Evolutionary conservation across 2,113 vertebrate genomes (phyloP).

Genomic region (Psilopsiagon aurifrons): DNA sequence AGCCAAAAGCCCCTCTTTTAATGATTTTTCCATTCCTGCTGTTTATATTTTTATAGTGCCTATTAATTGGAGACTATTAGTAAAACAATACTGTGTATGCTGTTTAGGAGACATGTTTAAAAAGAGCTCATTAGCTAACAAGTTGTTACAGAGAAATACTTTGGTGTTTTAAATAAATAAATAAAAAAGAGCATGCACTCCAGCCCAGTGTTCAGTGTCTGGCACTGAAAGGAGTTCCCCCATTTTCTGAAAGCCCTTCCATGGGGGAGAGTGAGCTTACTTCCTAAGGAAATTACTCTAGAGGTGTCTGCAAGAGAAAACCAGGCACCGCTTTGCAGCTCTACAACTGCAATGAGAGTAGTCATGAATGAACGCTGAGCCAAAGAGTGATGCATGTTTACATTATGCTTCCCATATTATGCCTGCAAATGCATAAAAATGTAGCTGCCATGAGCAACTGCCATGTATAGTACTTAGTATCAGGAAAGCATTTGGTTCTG

Average conservation of each 20-base stretch:
- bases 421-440: conserved; percentile 19
- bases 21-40: conserved; percentile 29
- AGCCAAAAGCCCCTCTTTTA: conserved; percentile 3
- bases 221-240: conserved; percentile 46
- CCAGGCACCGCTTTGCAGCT: conserved; percentile 59
- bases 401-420: conserved; percentile 68
- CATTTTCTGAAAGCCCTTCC: conserved; percentile 59
- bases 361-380: conserved; percentile 60
- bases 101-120: neutral
- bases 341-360: conserved; percentile 51
- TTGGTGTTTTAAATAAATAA: conserved; percentile 36
- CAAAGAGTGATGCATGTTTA: conserved; percentile 69
- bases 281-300: conserved; percentile 76
- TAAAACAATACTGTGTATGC: neutral
- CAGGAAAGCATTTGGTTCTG: neutral
- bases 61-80: conserved; percentile 46
- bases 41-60: neutral
- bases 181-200: neutral
- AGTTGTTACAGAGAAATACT: conserved; percentile 18
- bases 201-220: neutral
- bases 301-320: conserved; percentile 75
- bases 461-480: neutral
- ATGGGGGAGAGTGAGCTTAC: conserved; percentile 73
- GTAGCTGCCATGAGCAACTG: conserved; percentile 28
- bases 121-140: conserved; percentile 29